Conservation (phyloP, 2,797 vertebrate genomes). For the Rhincodon typus region DNA sequence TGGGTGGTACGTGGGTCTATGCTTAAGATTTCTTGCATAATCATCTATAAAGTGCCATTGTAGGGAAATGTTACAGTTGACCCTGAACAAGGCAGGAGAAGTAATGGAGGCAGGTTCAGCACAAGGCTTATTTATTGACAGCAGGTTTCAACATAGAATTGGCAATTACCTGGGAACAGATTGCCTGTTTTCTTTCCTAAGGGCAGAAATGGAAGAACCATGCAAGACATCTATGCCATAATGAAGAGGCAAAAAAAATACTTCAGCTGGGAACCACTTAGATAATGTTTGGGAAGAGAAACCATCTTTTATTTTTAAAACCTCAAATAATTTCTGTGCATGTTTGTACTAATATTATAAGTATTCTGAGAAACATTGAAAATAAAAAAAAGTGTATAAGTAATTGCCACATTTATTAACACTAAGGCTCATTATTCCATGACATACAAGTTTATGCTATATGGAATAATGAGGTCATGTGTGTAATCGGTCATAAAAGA, state of each 20-base stretch:
- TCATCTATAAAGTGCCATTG: neutral
- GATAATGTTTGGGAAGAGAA: neutral
- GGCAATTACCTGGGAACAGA: neutral
- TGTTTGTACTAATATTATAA: neutral
- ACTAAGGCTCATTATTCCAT: neutral
- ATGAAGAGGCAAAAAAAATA: neutral
- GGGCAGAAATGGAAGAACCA: neutral
- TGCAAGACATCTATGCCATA: neutral
- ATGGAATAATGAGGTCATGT: constrained; percentile 39
- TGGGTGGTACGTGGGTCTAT: neutral
- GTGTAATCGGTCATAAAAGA: constrained; percentile 42
- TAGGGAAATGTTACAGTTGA: neutral
- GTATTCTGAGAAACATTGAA: no score
- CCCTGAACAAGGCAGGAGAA: neutral
- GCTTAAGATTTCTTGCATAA: neutral
- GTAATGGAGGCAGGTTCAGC: neutral
- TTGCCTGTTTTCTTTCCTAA: neutral
- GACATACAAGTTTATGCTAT: neutral
- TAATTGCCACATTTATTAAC: neutral
- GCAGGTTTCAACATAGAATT: neutral
- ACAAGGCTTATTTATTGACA: neutral
- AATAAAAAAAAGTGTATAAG: neutral
- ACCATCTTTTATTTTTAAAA: neutral
- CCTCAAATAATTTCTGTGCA: neutral
- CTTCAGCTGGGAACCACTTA: neutral